phyloP scores from a whole-genome alignment of 2,113 vertebrate species.

The Xyliphius kryptos region DNA sequence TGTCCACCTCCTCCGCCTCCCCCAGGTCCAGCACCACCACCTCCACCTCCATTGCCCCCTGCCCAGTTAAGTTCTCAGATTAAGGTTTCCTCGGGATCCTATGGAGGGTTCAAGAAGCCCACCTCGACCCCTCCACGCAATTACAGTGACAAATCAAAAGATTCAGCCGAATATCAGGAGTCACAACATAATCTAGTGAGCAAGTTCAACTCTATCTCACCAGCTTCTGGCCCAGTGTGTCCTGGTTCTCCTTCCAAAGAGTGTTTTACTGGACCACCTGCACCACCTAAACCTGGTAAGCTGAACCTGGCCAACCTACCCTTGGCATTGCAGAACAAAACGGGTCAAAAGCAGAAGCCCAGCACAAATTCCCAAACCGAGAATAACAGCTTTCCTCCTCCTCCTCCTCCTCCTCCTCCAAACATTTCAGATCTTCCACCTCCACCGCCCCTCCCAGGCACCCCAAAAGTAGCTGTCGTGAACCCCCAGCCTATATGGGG shows the following conservation, averaged over 20 bases:
- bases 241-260: conserved; percentile 72
- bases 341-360: conserved; percentile 58
- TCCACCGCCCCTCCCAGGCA: conserved; percentile 49
- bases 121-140: conserved; percentile 87
- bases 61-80: conserved; percentile 69
- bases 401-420: conserved; percentile 74
- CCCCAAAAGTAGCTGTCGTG: conserved; percentile 83
- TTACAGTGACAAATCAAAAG: conserved; percentile 76
- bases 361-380: conserved; percentile 73
- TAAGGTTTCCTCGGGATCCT: conserved; percentile 59
- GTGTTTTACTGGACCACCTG: conserved; percentile 59
- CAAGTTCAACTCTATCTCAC: conserved; percentile 75
- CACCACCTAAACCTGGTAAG: conserved; percentile 90
- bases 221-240: conserved; percentile 51
- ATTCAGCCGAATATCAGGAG: conserved; percentile 72
- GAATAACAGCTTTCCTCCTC: conserved; percentile 80
- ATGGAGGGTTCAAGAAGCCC: conserved; percentile 72
- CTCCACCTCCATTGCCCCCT: conserved; percentile 58
- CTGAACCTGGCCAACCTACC: conserved; percentile 80
- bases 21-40: conserved; percentile 57
- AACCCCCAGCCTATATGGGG: conserved; percentile 71
- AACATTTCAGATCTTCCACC: conserved; percentile 79
- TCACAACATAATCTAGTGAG: conserved; percentile 80
- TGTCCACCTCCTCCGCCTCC: too few relatives aligned
- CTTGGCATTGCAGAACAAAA: conserved; percentile 67